phyloP scores from a whole-genome alignment of 1,140 invertebrate genomes.

The Pemphigus obesinymphae region DNA sequence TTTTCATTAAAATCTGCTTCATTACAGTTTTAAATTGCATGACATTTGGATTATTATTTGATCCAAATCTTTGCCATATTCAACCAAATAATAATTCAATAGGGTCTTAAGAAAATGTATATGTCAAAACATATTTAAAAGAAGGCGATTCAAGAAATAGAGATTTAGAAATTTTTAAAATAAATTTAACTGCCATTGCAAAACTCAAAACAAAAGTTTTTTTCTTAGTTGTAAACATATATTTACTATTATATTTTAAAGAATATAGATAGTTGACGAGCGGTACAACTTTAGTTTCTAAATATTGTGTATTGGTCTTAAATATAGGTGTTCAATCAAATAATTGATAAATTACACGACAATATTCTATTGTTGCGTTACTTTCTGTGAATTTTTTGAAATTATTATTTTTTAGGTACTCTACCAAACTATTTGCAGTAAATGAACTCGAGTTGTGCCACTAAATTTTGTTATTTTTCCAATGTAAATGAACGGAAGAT shows the following conservation, averaged over 20 bases:
- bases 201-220: not conserved
- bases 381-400: not conserved
- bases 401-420: not conserved
- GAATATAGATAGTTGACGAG: not conserved
- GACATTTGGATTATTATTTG: too few species aligned
- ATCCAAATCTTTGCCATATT: not conserved
- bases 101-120: not conserved
- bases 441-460: not conserved
- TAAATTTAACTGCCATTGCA: not conserved
- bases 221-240: not conserved
- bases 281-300: not conserved
- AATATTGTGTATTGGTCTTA: not conserved
- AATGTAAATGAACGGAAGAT: not conserved
- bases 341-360: not conserved
- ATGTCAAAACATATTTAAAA: too few species aligned
- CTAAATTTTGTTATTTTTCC: not conserved
- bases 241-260: not conserved
- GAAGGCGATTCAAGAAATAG: too few species aligned
- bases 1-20: not conserved
- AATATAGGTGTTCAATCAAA: not conserved
- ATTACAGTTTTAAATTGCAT: too few species aligned
- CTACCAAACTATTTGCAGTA: not conserved
- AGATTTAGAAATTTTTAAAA: too few species aligned
- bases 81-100: not conserved
- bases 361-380: not conserved